Evolutionary conservation across 2,113 vertebrate species (phyloP).

Genomic region (Archilochus colubris): DNA sequence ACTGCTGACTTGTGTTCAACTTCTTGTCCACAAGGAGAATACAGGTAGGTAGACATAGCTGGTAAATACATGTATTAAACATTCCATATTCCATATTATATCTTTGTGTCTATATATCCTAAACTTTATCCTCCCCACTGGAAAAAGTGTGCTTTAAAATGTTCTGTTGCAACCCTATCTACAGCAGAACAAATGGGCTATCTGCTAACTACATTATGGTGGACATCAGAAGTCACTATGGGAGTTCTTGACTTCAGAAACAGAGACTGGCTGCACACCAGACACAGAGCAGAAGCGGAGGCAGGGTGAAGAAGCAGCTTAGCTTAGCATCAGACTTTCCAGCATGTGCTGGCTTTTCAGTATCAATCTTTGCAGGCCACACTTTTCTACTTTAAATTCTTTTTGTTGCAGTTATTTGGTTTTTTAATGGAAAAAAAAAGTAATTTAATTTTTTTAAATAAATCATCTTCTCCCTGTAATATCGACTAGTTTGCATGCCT

Average conservation of each 20-base stretch:
- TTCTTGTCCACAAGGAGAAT: not conserved
- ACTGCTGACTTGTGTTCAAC: not conserved
- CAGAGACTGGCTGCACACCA: conserved; percentile 42
- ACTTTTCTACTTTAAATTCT: conserved; percentile 32
- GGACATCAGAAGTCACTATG: conserved; percentile 28
- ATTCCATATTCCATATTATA: not conserved
- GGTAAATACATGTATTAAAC: not conserved
- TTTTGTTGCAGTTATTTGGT: conserved; percentile 14
- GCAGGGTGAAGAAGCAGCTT: conserved; percentile 3
- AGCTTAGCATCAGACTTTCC: conserved; percentile 47
- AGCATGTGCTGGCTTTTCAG: conserved; percentile 22
- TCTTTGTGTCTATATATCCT: not conserved
- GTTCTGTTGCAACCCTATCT: conserved; percentile 14
- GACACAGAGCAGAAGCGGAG: not conserved
- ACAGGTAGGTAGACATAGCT: not conserved
- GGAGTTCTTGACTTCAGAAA: conserved; percentile 37
- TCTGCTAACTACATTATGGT: conserved; percentile 60
- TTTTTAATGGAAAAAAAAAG: not conserved
- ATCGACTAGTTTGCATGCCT: not conserved
- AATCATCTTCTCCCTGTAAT: conserved; percentile 28
- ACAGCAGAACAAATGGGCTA: conserved; percentile 19
- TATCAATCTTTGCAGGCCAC: conserved; percentile 31
- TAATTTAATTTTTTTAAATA: conserved; percentile 53
- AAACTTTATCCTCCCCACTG: not conserved
- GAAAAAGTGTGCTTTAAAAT: conserved; percentile 2